phyloP scores from a whole-genome alignment of 2,797 vertebrate genomes.

The Benthosema pterotum region DNA sequence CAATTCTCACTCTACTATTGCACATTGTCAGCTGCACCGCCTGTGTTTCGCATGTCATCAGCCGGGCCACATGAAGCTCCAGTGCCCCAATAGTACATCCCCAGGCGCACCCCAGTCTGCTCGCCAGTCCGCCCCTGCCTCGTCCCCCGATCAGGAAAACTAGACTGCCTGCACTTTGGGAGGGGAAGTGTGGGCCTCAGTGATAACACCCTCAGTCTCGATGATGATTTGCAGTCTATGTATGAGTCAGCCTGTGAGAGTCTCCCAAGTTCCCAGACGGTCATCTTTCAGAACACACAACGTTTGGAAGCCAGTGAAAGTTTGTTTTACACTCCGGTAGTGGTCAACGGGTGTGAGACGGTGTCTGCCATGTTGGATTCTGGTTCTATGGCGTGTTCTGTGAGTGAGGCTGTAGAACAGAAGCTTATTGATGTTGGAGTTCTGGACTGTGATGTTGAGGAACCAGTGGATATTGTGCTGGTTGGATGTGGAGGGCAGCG shows the following conservation, averaged over 20 bases:
- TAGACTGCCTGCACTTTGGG: background rate
- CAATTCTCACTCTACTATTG: background rate
- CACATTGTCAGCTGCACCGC: background rate
- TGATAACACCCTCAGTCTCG: background rate
- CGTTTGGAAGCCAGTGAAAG: too few relatives aligned
- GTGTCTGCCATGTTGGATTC: background rate
- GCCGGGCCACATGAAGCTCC: background rate
- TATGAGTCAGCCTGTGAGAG: too few relatives aligned
- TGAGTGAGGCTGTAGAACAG: background rate
- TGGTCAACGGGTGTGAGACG: background rate
- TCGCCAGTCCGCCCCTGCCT: background rate
- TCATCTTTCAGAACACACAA: too few relatives aligned
- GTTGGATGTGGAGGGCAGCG: background rate
- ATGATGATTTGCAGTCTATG: background rate
- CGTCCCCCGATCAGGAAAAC: background rate
- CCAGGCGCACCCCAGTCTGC: too few relatives aligned
- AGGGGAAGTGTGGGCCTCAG: background rate
- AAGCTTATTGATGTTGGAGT: background rate
- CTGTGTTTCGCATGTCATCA: background rate
- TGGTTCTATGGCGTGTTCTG: too few relatives aligned
- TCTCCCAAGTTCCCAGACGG: too few relatives aligned
- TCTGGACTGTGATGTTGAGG: background rate
- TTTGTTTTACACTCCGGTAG: background rate
- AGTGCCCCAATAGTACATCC: background rate
- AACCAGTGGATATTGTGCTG: background rate